Evolutionary conservation across 2,113 vertebrate species (phyloP).

Genomic region (Percina caprodes): DNA sequence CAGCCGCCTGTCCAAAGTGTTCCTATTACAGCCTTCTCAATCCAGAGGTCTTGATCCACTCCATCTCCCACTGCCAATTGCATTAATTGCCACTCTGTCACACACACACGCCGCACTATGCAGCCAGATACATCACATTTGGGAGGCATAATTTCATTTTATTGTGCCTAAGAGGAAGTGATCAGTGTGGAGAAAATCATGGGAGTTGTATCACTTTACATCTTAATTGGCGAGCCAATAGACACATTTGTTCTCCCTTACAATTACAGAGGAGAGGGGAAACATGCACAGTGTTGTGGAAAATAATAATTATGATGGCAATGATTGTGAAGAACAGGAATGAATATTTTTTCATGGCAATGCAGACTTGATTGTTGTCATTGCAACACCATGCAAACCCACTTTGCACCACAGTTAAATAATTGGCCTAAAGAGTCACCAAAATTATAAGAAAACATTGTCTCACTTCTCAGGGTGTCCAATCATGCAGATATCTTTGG

Average conservation of each 20-base stretch:
- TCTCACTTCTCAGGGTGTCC: not conserved
- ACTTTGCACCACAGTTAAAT: not conserved
- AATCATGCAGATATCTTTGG: not conserved
- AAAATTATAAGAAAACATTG: not conserved
- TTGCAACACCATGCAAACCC: not conserved
- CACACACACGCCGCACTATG: not conserved
- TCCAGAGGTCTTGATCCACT: slow-evolving; percentile 46
- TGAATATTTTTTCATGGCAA: not conserved
- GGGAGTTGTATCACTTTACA: slow-evolving; percentile 35
- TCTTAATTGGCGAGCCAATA: slow-evolving; percentile 48
- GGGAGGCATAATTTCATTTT: slow-evolving; percentile 43
- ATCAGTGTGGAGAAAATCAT: slow-evolving; percentile 42
- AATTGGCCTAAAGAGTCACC: not conserved
- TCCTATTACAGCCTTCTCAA: slow-evolving; percentile 52
- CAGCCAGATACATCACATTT: slow-evolving; percentile 51
- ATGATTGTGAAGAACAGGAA: not conserved
- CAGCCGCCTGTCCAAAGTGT: slow-evolving; percentile 41
- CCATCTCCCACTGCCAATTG: slow-evolving; percentile 41
- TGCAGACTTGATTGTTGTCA: not conserved
- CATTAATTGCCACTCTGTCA: slow-evolving; percentile 56
- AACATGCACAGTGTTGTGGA: not conserved
- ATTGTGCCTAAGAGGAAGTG: slow-evolving; percentile 44
- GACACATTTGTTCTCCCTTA: slow-evolving; percentile 36
- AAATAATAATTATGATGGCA: not conserved
- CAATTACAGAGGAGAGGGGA: slow-evolving; percentile 12